A percentile compares a stretch with the other conserved stretches of the same genome.
Conservation (phyloP, 2,113 vertebrate genomes). For the Notothenia coriiceps region DNA sequence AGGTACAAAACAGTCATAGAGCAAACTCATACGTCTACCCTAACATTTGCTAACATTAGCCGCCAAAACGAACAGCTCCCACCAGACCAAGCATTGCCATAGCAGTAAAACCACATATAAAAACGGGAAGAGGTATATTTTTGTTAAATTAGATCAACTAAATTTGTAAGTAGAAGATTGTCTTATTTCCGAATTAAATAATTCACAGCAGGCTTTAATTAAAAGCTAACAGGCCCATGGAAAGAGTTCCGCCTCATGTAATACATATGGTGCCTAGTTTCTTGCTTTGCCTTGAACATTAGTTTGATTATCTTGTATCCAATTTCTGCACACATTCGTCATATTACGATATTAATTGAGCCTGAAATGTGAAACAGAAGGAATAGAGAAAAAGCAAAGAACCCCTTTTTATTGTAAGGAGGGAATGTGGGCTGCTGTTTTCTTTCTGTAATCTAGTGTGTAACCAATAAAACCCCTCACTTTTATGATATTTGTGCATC, state of each 20-base stretch:
- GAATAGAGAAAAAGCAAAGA: neutral
- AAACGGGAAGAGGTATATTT: neutral
- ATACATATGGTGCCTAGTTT: neutral
- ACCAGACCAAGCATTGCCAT: neutral
- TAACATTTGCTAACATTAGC: no score
- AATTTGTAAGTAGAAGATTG: neutral
- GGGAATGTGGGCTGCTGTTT: neutral
- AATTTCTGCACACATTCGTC: neutral
- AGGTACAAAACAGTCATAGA: neutral
- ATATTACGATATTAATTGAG: neutral
- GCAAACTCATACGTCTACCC: neutral
- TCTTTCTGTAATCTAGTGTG: neutral
- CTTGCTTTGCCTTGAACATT: neutral
- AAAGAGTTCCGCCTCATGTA: neutral
- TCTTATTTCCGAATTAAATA: neutral
- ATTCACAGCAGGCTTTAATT: neutral
- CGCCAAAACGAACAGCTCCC: no score
- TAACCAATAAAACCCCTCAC: neutral
- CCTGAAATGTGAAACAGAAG: neutral
- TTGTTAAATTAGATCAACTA: neutral
- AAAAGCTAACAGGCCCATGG: neutral
- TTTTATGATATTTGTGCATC: neutral
- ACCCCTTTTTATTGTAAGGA: neutral
- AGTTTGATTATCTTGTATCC: neutral
- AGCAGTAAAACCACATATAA: neutral